Evolutionary conservation across 1,140 invertebrate genomes (phyloP).

Genomic region (Heliconius hermathena): DNA sequence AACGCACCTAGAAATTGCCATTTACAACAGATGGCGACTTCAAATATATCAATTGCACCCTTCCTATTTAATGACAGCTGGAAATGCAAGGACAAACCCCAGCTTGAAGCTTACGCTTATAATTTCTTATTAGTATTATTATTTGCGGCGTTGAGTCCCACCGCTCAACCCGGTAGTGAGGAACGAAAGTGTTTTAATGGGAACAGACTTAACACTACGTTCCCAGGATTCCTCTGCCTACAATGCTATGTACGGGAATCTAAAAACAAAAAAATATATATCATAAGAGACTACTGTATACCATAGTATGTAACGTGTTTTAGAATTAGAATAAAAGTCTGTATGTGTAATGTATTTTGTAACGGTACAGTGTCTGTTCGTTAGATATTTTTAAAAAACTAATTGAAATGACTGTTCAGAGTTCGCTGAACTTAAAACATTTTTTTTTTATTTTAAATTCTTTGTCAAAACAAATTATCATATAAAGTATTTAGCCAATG

Average conservation of each 20-base stretch:
- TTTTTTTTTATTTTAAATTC: slow-evolving; percentile 11
- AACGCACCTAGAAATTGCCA: neutral
- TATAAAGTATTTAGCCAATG: slow-evolving; percentile 4
- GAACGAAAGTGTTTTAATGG: too few species aligned
- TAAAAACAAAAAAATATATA: too few species aligned
- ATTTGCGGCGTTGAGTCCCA: too few species aligned
- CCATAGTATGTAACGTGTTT: neutral
- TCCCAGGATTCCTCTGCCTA: too few species aligned
- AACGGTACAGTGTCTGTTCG: slow-evolving; percentile 12
- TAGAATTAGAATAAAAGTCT: neutral
- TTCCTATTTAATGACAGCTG: slow-evolving; percentile 6
- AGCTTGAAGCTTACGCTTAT: neutral
- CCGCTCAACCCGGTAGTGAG: too few species aligned
- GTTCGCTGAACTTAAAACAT: neutral
- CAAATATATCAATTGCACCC: slow-evolving; percentile 15
- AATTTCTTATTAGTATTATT: neutral
- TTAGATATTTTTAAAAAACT: slow-evolving; percentile 9
- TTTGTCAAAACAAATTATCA: slow-evolving; percentile 12
- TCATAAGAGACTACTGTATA: neutral
- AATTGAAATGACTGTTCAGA: neutral
- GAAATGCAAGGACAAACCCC: neutral
- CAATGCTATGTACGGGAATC: too few species aligned
- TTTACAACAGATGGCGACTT: slow-evolving; percentile 2
- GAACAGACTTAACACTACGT: too few species aligned
- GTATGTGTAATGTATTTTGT: slow-evolving; percentile 12